Base-by-base conservation (phyloP, 2,113 vertebrate genomes). In the Mormoops blainvillei region DNA sequence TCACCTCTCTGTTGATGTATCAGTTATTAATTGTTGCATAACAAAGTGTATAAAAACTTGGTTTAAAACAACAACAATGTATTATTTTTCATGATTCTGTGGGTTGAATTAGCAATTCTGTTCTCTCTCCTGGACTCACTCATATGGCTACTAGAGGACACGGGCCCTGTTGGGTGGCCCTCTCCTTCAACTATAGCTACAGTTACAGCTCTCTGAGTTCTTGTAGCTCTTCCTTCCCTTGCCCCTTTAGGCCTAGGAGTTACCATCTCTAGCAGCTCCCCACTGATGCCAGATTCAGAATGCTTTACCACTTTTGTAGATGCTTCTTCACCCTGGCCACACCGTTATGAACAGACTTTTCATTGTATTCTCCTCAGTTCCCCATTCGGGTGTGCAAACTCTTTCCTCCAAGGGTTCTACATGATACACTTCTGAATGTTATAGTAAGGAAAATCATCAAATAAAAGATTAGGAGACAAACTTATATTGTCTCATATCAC, bases 381-480 rank as follows among this genome's bases (percentile, higher is more conserved):
- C 26, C 12, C 24, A 65, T 54, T n/a, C 5, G 52, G 78, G 7
- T 71, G 67, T 73, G 36, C 54, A 78, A 41, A 81, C 50, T 86
- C 54, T 90, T 85, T 88, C n/a, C 77, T 78, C 16, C 71, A 74
- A 94, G 48, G 86, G 58, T 33, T 88, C 50, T 78, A 63, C 63
- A 38, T 85, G 63, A 65, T 61, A 81, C 13, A 45, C 65, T n/a
- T 92, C 67, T 74, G 31, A 68, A 83, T 48, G 67, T 52, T 33
- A 5, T 56, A 31, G 43, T 33, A 76, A 56, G 70, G 16, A 22
- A 91, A 91, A 91, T 58, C 24, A 43, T 81, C 38, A 67, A 82
- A 52, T 28, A 58, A 95, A 88, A 83, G 24, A 68, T 41, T 41
- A 94, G 48, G 77, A 88, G 58, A 38, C 56, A 95, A 87, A 94